Evolutionary conservation across 1,140 invertebrate species (phyloP).

Genomic region (Arctopsyche grandis): DNA sequence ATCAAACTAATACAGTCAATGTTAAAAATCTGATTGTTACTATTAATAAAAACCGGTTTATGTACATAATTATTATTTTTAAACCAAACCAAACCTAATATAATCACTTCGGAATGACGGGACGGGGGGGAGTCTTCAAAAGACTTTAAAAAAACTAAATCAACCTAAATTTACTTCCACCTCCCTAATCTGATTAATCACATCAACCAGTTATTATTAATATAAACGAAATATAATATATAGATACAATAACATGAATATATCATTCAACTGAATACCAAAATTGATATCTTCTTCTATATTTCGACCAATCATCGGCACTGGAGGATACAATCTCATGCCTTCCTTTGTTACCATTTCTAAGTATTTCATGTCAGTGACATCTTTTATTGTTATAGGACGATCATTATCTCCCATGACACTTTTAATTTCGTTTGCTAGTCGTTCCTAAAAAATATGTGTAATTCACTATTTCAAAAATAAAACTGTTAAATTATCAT

Average conservation of each 20-base stretch:
- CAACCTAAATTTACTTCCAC: too few relatives aligned
- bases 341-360: slow-evolving; percentile 79
- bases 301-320: slow-evolving; percentile 56
- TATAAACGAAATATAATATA: too few relatives aligned
- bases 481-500: too few relatives aligned
- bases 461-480: too few relatives aligned
- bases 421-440: slow-evolving; percentile 51
- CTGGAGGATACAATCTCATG: slow-evolving; percentile 74
- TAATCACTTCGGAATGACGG: too few relatives aligned
- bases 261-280: background rate
- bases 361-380: slow-evolving; percentile 73
- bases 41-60: background rate
- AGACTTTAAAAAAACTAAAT: too few relatives aligned
- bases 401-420: slow-evolving; percentile 50
- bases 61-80: background rate
- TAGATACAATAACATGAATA: background rate
- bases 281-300: slow-evolving; percentile 46
- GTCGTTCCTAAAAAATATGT: slow-evolving; percentile 37
- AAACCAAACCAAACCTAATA: too few relatives aligned
- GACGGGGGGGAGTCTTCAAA: too few relatives aligned
- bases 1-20: background rate
- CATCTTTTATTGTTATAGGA: slow-evolving; percentile 63
- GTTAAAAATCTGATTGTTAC: background rate
- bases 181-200: too few relatives aligned
- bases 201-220: too few relatives aligned